These are phyloP conservation scores for Galerucella calmariensis DNA, from an alignment of 2,888 invertebrate genomes.

Conservation along the genomic window DNA sequence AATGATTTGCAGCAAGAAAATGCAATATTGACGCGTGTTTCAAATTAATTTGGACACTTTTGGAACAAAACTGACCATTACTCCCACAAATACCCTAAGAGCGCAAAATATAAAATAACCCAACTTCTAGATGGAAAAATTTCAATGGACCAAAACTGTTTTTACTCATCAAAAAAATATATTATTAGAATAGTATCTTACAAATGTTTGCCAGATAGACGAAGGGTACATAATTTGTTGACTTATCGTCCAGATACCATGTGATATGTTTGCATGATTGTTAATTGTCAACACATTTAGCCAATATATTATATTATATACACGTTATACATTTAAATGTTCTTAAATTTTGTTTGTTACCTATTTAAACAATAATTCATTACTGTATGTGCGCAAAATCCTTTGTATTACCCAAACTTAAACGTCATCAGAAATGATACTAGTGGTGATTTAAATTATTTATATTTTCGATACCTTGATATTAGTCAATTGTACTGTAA, in stretches of 20 bases:
- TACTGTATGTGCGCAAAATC: constrained; percentile 24
- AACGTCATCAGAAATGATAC: neutral
- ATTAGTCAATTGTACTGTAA: neutral
- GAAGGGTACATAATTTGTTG: constrained; percentile 36
- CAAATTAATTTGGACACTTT: too few relatives aligned
- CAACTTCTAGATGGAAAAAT: too few relatives aligned
- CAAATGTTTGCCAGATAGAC: constrained; percentile 17
- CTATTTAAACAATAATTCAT: constrained; percentile 21
- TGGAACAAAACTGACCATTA: too few relatives aligned
- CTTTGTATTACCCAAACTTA: constrained; percentile 10
- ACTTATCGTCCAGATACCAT: constrained; percentile 55
- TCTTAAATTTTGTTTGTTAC: constrained; percentile 48
- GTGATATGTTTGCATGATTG: constrained; percentile 57
- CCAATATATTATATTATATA: constrained; percentile 39
- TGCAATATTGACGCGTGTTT: too few relatives aligned
- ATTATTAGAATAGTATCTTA: neutral
- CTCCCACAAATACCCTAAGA: too few relatives aligned
- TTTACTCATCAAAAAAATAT: neutral
- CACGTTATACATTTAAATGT: constrained; percentile 52
- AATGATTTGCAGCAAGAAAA: too few relatives aligned
- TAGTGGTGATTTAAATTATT: neutral
- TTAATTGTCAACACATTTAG: constrained; percentile 49
- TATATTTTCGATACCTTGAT: neutral
- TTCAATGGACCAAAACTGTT: neutral
- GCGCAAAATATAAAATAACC: too few relatives aligned